Conservation (phyloP, 2,888 invertebrate genomes). For the Andrena trimmerana region DNA sequence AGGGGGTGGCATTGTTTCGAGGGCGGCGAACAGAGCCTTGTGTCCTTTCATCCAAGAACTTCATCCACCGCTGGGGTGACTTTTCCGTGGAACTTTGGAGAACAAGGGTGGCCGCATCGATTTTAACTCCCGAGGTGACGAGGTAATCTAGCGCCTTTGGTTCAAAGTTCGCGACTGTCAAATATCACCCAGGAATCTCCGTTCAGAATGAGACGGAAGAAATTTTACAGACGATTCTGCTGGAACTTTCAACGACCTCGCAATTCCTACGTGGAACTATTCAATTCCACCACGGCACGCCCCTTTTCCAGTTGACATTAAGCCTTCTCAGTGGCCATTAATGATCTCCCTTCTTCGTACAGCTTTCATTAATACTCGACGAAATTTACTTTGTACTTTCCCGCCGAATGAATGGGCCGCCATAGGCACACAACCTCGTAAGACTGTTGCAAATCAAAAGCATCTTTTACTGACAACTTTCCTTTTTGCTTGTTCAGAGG, state of each 20-base stretch:
- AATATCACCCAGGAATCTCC: constrained; percentile 29
- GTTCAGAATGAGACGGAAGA: not conserved
- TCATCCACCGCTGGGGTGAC: constrained; percentile 23
- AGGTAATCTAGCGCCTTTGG: constrained; percentile 42
- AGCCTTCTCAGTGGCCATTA: not conserved
- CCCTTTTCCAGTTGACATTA: not conserved
- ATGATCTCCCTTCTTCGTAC: too few species aligned
- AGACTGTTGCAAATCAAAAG: too few species aligned
- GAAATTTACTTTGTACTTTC: not conserved
- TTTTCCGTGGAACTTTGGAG: constrained; percentile 32
- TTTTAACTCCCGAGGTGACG: constrained; percentile 41
- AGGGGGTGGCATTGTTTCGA: constrained; percentile 66
- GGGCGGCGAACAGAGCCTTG: constrained; percentile 38
- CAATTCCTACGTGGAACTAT: not conserved
- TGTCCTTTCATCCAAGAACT: constrained; percentile 36
- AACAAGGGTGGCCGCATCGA: constrained; percentile 41
- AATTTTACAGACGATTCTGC: constrained; percentile 28
- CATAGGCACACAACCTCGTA: too few species aligned
- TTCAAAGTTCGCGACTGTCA: constrained; percentile 31
- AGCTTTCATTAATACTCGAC: not conserved
- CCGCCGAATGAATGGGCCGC: not conserved
- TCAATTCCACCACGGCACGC: not conserved
- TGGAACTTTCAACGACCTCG: not conserved
- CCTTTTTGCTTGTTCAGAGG: not conserved
- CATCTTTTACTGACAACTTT: too few species aligned